phyloP scores from a whole-genome alignment of 2,113 vertebrate genomes.

The Paramisgurnus dabryanus region DNA sequence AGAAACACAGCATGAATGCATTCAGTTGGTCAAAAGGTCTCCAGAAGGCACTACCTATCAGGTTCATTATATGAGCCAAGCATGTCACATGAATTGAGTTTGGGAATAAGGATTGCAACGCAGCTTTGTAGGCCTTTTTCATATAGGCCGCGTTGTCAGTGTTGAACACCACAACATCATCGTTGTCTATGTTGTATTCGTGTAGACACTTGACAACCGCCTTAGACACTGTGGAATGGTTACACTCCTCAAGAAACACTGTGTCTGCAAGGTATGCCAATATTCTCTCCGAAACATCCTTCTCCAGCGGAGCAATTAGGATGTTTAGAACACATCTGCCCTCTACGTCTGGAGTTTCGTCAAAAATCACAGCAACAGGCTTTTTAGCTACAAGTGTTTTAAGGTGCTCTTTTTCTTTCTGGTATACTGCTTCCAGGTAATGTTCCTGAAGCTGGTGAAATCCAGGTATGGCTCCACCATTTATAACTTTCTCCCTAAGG shows the following conservation, averaged over 20 bases:
- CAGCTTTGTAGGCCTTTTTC: slow-evolving; percentile 43
- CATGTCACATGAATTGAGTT: slow-evolving; percentile 45
- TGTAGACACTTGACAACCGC: slow-evolving; percentile 30
- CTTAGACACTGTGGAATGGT: slow-evolving; percentile 40
- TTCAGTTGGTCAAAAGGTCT: slow-evolving; percentile 50
- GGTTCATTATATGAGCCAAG: slow-evolving; percentile 50
- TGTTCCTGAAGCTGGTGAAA: slow-evolving; percentile 40
- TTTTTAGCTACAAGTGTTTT: slow-evolving; percentile 29
- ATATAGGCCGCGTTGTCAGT: slow-evolving; percentile 53
- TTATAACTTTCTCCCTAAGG: slow-evolving; percentile 20
- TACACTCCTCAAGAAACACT: slow-evolving; percentile 40
- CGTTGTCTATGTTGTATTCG: slow-evolving; percentile 42
- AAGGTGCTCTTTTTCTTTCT: slow-evolving; percentile 33
- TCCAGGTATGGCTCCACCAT: slow-evolving; percentile 42
- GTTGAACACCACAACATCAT: slow-evolving; percentile 51
- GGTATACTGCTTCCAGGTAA: slow-evolving; percentile 27
- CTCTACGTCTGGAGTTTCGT: slow-evolving; percentile 48
- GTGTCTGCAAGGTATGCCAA: slow-evolving; percentile 44
- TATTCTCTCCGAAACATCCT: slow-evolving; percentile 46
- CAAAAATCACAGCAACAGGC: slow-evolving; percentile 46
- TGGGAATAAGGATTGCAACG: slow-evolving; percentile 42
- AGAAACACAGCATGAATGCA: slow-evolving; percentile 42
- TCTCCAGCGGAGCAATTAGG: slow-evolving; percentile 35
- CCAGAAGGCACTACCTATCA: slow-evolving; percentile 30
- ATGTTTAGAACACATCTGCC: slow-evolving; percentile 51